These are phyloP conservation scores for Pheosia gnoma DNA, from an alignment of 2,888 invertebrate species.

Conservation along the genomic window DNA sequence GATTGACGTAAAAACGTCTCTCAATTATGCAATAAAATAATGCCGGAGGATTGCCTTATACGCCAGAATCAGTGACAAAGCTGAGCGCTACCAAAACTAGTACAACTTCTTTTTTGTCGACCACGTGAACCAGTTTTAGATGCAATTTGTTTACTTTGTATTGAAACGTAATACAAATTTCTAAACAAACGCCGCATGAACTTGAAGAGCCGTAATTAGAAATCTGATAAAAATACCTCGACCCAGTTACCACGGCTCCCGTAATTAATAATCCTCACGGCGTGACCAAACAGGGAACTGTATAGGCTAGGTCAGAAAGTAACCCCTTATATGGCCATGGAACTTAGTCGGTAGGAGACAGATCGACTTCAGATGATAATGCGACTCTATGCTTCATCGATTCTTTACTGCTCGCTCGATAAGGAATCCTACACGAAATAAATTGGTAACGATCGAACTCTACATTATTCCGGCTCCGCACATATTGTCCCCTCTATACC, in stretches of 20 bases:
- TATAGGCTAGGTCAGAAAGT: slow-evolving; percentile 57
- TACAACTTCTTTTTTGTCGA: slow-evolving; percentile 47
- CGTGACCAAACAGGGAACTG: slow-evolving; percentile 64
- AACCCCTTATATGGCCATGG: slow-evolving; percentile 59
- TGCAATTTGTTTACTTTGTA: slow-evolving; percentile 52
- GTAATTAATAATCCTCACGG: slow-evolving; percentile 64
- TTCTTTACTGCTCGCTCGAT: slow-evolving; percentile 33
- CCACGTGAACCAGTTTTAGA: slow-evolving; percentile 36
- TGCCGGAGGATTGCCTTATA: slow-evolving; percentile 60
- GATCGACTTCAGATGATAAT: slow-evolving; percentile 53
- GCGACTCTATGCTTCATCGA: slow-evolving; percentile 52
- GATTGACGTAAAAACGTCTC: slow-evolving; percentile 73
- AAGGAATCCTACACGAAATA: slow-evolving; percentile 43
- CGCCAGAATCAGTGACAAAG: slow-evolving; percentile 46
- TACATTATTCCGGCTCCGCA: slow-evolving; percentile 38
- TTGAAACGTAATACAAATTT: slow-evolving; percentile 49
- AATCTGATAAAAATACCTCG: slow-evolving; percentile 57
- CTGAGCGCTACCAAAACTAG: slow-evolving; percentile 53
- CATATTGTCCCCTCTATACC: slow-evolving; percentile 44
- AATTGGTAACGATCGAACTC: slow-evolving; percentile 34
- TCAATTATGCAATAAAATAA: slow-evolving; percentile 71
- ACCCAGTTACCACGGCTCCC: slow-evolving; percentile 59
- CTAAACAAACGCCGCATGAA: slow-evolving; percentile 38
- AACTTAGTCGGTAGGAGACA: slow-evolving; percentile 37
- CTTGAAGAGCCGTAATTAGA: slow-evolving; percentile 54